Evolutionary conservation across 2,113 vertebrate genomes (phyloP).

Genomic region (Ictalurus punctatus): DNA sequence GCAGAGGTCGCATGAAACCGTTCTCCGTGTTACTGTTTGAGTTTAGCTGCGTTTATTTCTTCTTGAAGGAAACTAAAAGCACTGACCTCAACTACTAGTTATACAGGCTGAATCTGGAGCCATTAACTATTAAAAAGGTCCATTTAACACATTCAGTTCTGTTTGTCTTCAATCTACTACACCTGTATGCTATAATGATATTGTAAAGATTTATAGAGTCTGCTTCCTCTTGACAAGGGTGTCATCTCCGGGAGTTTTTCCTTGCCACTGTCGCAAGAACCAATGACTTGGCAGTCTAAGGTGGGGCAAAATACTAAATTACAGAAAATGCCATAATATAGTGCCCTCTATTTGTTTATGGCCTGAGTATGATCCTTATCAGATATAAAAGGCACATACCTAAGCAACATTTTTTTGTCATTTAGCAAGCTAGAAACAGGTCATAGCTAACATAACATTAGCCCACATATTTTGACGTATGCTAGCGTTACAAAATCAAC

Average conservation of each 20-base stretch:
- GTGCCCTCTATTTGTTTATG: background rate
- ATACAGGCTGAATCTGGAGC: background rate
- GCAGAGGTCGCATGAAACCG: conserved; percentile 26
- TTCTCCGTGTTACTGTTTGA: background rate
- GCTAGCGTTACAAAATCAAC: background rate
- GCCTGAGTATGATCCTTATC: background rate
- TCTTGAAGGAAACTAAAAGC: background rate
- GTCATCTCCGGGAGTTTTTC: background rate
- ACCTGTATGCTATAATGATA: background rate
- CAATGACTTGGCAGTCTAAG: background rate
- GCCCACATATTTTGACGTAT: background rate
- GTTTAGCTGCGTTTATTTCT: conserved; percentile 11
- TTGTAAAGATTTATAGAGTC: background rate
- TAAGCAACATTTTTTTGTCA: no score
- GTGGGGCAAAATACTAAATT: background rate
- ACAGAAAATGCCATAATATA: background rate
- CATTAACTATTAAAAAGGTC: background rate
- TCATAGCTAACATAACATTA: background rate
- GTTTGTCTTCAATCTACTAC: background rate
- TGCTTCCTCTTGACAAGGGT: background rate
- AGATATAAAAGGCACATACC: no score
- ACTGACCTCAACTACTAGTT: background rate
- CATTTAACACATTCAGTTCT: background rate
- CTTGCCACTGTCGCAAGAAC: background rate
- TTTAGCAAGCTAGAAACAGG: background rate